Evolutionary conservation across 2,797 vertebrate genomes (phyloP).

Genomic region (Rhodeus uyekii): DNA sequence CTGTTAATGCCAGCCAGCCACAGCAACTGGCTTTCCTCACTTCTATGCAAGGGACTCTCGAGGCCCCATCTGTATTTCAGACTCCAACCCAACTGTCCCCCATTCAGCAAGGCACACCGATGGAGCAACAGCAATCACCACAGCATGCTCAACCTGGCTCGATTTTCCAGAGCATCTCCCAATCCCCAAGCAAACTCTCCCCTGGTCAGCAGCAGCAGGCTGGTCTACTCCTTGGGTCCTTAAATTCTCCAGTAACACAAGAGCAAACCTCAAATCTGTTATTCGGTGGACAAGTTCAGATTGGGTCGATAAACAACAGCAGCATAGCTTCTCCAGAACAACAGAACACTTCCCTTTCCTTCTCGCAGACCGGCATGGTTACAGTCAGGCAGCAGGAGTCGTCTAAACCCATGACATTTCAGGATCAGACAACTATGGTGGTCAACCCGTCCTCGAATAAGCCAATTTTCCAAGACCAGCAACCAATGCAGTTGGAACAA

Average conservation of each 20-base stretch:
- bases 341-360: constrained; percentile 85
- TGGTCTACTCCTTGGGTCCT: constrained; percentile 83
- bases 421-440: constrained; percentile 78
- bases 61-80: constrained; percentile 89
- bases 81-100: constrained; percentile 85
- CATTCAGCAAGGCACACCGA: constrained; percentile 81
- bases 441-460: constrained; percentile 82
- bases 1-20: constrained; percentile 83
- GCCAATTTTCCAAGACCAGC: constrained; percentile 90
- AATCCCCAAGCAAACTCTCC: constrained; percentile 71
- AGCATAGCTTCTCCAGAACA: constrained; percentile 84
- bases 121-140: constrained; percentile 78
- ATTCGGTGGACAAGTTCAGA: constrained; percentile 81
- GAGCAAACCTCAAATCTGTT: constrained; percentile 82
- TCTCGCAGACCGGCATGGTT: constrained; percentile 84
- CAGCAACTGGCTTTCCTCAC: constrained; percentile 84
- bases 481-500: constrained; percentile 91
- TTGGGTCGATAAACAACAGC: constrained; percentile 80
- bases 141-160: constrained; percentile 69
- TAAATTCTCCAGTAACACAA: constrained; percentile 72
- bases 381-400: constrained; percentile 85
- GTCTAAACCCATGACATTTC: constrained; percentile 89
- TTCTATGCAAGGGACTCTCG: constrained; percentile 84
- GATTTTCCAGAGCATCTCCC: constrained; percentile 77
- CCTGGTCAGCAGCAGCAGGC: constrained; percentile 81